A percentile compares a stretch with the other conserved stretches of the same genome.
These are phyloP conservation scores for Chloroceryle amazona DNA, from an alignment of 2,797 vertebrate genomes.

Conservation along the genomic window DNA sequence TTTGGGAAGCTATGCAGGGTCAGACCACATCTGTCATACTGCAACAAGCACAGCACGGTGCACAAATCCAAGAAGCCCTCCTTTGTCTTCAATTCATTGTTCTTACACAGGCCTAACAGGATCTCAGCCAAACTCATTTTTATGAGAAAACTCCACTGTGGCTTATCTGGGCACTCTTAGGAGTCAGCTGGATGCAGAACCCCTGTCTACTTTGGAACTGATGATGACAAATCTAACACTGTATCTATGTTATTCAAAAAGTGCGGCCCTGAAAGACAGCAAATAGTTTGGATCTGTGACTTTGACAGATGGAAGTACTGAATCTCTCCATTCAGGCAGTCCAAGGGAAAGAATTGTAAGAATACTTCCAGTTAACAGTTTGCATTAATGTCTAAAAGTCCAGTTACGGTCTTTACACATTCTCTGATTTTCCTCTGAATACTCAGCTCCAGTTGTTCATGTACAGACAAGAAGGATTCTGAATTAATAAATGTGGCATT, in stretches of 20 bases:
- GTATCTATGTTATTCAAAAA: neutral
- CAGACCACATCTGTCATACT: neutral
- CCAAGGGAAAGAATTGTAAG: neutral
- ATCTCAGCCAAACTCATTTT: neutral
- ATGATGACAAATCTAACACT: neutral
- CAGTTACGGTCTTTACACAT: neutral
- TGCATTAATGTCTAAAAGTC: slow-evolving; percentile 9
- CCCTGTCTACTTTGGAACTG: fast-evolving
- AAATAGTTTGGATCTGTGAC: neutral
- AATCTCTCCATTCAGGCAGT: neutral
- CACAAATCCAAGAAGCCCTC: neutral
- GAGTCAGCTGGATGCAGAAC: neutral
- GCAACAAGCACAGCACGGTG: neutral
- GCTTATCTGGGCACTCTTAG: neutral
- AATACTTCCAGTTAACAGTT: slow-evolving; percentile 1
- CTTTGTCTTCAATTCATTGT: neutral
- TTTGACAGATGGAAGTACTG: neutral
- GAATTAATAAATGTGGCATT: slow-evolving; percentile 48
- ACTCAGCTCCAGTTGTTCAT: neutral
- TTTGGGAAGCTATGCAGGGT: neutral
- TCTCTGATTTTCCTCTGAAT: neutral
- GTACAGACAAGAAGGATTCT: slow-evolving; percentile 18
- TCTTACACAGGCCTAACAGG: neutral
- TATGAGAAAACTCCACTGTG: neutral
- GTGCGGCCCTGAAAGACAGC: neutral